Percentiles rank a stretch among this genome's conserved stretches.
Conservation (phyloP, 2,113 vertebrate genomes). For the Trochalopteron elliotii region DNA sequence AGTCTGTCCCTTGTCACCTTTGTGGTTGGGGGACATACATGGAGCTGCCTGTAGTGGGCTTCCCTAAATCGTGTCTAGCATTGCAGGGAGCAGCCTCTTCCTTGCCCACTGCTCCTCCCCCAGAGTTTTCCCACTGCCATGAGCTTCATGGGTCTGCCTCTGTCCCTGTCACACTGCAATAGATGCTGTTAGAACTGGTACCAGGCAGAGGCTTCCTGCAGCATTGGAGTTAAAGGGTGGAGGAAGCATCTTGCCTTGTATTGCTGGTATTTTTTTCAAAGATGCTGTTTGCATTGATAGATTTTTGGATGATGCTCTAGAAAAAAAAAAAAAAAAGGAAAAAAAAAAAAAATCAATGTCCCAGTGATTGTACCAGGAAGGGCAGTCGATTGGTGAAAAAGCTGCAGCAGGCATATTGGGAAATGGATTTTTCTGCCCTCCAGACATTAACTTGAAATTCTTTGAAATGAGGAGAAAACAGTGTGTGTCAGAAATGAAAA, state of each 20-base stretch:
- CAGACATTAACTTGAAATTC: slow-evolving; percentile 87
- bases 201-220: background rate
- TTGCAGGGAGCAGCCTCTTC: background rate
- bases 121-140: rapidly evolving
- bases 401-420: slow-evolving; percentile 85
- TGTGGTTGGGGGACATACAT: too few relatives aligned
- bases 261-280: slow-evolving; percentile 49
- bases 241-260: background rate
- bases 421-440: slow-evolving; percentile 91
- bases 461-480: slow-evolving; percentile 82
- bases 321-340: slow-evolving; percentile 45
- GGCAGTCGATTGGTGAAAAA: slow-evolving; percentile 85
- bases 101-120: background rate
- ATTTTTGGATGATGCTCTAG: slow-evolving; percentile 87
- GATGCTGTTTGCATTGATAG: slow-evolving; percentile 84
- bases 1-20: background rate
- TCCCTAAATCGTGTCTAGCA: rapidly evolving
- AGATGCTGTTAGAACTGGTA: background rate
- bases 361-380: slow-evolving; percentile 85
- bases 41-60: rapidly evolving
- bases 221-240: slow-evolving; percentile 21
- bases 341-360: slow-evolving; percentile 82
- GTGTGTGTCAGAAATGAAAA: slow-evolving; percentile 81
- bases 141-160: background rate
- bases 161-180: rapidly evolving